Conservation (phyloP, 1,140 invertebrate species). For the Drosophila melanogaster region DNA sequence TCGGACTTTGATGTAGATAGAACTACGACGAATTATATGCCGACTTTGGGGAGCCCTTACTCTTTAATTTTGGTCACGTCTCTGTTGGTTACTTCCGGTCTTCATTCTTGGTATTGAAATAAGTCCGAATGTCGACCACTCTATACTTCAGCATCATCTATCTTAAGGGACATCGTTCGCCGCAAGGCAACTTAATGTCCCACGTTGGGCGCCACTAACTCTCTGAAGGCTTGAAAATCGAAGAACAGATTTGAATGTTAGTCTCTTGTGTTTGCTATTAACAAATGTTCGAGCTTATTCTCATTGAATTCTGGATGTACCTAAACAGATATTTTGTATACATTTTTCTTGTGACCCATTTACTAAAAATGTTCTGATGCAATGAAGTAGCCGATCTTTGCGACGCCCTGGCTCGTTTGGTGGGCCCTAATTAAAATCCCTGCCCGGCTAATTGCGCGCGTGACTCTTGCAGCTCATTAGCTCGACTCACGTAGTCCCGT, state of each 20-base stretch:
- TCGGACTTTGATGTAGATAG: conserved; percentile 1
- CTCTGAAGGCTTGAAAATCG: not conserved
- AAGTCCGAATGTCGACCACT: not conserved
- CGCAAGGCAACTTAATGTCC: not conserved
- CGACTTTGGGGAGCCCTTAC: too few relatives aligned
- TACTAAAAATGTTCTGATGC: not conserved
- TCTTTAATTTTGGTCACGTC: not conserved
- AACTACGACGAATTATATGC: not conserved
- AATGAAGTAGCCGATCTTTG: conserved; percentile 91
- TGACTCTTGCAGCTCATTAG: conserved; percentile 63
- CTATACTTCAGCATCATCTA: not conserved
- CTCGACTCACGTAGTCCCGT: conserved; percentile 47
- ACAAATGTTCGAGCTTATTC: not conserved
- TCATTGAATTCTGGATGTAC: not conserved
- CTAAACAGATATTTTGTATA: not conserved
- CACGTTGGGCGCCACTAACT: not conserved
- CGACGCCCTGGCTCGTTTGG: conserved; percentile 87
- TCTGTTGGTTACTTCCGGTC: not conserved
- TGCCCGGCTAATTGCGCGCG: conserved; percentile 48
- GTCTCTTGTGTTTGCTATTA: not conserved
- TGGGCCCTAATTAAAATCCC: conserved; percentile 49
- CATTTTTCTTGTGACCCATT: not conserved
- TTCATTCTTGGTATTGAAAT: not conserved
- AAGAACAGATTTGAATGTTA: not conserved
- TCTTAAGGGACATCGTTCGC: not conserved